Percentiles rank a stretch among this genome's conserved stretches.
phyloP scores from a whole-genome alignment of 2,888 invertebrate species.

The Phalangium opilio region DNA sequence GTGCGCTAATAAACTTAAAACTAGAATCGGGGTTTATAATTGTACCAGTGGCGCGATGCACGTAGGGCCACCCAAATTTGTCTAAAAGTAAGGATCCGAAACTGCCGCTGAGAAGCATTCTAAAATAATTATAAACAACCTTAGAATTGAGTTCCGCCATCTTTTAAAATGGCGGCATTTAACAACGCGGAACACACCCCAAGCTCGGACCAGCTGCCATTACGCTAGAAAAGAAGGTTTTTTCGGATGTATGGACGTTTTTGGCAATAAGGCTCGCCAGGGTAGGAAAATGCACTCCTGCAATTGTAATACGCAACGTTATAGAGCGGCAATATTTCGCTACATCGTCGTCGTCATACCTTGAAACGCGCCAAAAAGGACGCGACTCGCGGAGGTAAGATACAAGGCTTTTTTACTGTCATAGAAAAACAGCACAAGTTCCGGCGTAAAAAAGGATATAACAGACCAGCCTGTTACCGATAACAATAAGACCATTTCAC shows the following conservation, averaged over 20 bases:
- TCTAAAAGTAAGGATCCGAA: conserved; percentile 49
- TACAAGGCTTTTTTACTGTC: conserved; percentile 37
- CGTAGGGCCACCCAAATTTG: conserved; percentile 46
- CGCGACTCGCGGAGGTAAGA: conserved; percentile 43
- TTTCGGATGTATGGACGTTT: conserved; percentile 45
- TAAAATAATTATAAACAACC: conserved; percentile 27
- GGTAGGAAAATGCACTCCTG: conserved; percentile 50
- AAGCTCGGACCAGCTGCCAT: conserved; percentile 43
- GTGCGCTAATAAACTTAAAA: background rate
- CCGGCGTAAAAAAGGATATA: conserved; percentile 41
- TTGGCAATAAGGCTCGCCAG: conserved; percentile 51
- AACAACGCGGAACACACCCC: too few relatives aligned
- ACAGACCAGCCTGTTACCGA: conserved; percentile 45
- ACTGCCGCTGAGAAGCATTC: conserved; percentile 48
- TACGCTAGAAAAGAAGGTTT: conserved; percentile 49
- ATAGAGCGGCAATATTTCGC: too few relatives aligned
- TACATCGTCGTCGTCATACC: conserved; percentile 21
- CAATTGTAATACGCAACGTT: too few relatives aligned
- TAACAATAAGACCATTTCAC: conserved; percentile 45
- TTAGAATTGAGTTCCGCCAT: background rate
- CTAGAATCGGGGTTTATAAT: too few relatives aligned
- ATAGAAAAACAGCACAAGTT: conserved; percentile 36
- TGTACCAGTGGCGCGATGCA: conserved; percentile 45
- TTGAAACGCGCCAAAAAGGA: conserved; percentile 49
- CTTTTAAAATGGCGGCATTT: background rate